Conservation (phyloP, 2,888 invertebrate genomes). For the Steromphala cineraria region DNA sequence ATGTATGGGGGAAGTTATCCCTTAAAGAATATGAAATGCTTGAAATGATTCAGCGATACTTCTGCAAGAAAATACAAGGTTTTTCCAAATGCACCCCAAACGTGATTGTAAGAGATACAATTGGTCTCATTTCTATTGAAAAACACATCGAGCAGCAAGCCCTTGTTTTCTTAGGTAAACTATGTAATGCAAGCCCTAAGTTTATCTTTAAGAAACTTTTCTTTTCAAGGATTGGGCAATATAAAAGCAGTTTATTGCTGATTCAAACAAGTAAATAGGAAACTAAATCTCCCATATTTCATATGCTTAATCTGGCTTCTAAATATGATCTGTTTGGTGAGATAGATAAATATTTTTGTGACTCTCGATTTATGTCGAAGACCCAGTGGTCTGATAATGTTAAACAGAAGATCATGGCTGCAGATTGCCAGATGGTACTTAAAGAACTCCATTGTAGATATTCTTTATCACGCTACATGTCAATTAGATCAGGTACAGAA, state of each 20-base stretch:
- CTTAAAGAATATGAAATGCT: conserved; percentile 4
- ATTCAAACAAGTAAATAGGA: background rate
- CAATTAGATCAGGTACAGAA: background rate
- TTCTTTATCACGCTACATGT: background rate
- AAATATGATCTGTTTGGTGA: background rate
- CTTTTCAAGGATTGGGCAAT: background rate
- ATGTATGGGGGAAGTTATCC: background rate
- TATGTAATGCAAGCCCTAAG: background rate
- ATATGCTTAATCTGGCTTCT: background rate
- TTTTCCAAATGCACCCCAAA: background rate
- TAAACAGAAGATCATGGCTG: background rate
- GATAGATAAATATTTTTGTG: too few relatives aligned
- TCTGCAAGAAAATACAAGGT: background rate
- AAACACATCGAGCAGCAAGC: background rate
- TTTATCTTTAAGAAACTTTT: background rate
- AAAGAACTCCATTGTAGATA: background rate
- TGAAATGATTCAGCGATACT: background rate
- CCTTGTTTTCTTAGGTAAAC: background rate
- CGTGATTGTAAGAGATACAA: background rate
- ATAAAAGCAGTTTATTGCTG: background rate
- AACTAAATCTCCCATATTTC: background rate
- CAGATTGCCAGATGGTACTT: background rate
- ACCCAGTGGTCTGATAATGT: too few relatives aligned
- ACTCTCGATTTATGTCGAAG: too few relatives aligned
- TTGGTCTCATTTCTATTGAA: background rate